phyloP scores from a whole-genome alignment of 2,797 vertebrate species.

The Mormyrops attenuatus region DNA sequence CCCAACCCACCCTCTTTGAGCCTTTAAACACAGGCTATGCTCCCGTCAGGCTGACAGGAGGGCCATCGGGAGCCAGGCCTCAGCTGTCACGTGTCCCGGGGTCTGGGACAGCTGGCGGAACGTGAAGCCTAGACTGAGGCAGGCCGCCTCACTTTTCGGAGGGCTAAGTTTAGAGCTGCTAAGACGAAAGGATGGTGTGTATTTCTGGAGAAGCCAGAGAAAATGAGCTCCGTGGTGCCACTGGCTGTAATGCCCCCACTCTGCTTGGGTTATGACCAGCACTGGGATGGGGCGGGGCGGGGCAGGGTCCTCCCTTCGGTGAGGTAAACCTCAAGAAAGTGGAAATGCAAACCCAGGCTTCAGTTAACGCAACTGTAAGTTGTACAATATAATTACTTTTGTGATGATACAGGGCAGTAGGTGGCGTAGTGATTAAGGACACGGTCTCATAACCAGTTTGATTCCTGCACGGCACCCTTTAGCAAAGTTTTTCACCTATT shows the following conservation, averaged over 20 bases:
- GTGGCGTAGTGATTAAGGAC: background rate
- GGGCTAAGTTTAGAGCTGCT: conserved; percentile 58
- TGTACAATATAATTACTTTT: background rate
- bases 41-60: background rate
- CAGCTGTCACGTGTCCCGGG: conserved; percentile 53
- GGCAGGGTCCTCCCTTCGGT: conserved; percentile 29
- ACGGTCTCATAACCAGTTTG: background rate
- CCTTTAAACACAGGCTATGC: background rate
- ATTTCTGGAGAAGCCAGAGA: conserved; percentile 47
- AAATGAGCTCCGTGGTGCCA: conserved; percentile 33
- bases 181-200: conserved; percentile 45
- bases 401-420: background rate
- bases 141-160: conserved; percentile 44
- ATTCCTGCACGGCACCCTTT: background rate
- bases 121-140: conserved; percentile 28
- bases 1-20: background rate
- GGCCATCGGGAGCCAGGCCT: conserved; percentile 37
- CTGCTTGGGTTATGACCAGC: conserved; percentile 49
- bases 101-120: conserved; percentile 44
- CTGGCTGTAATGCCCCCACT: conserved; percentile 27
- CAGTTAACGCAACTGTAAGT: background rate
- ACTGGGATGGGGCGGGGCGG: conserved; percentile 26
- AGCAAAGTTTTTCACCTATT: background rate
- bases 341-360: background rate
- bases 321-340: conserved; percentile 14